Evolutionary conservation across 2,797 vertebrate genomes (phyloP).

Genomic region (Acropternis orthonyx): DNA sequence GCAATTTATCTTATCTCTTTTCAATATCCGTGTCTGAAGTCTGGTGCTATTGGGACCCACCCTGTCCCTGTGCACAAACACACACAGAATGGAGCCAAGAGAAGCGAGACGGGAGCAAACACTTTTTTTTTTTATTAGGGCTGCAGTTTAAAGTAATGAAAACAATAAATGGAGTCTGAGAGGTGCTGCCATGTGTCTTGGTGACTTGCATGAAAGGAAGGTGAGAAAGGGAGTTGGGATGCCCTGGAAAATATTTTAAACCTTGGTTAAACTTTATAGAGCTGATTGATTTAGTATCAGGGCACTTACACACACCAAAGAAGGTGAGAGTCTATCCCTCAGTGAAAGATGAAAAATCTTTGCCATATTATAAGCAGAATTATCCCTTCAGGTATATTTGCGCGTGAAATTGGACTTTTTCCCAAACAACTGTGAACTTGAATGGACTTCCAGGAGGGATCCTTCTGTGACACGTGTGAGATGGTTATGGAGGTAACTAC

Average conservation of each 20-base stretch:
- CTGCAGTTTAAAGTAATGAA: neutral
- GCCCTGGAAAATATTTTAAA: neutral
- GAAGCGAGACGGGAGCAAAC: neutral
- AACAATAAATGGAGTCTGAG: neutral
- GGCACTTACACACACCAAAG: too few relatives aligned
- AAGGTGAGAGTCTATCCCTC: too few relatives aligned
- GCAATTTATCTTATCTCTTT: slow-evolving; percentile 30
- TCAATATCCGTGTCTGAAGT: neutral
- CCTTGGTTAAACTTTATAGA: neutral
- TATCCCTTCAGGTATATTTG: neutral
- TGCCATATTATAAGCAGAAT: neutral
- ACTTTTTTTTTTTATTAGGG: neutral
- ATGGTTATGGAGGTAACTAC: neutral
- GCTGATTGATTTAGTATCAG: neutral
- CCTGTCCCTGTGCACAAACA: neutral
- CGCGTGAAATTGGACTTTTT: neutral
- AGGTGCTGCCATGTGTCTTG: neutral
- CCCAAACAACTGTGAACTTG: neutral
- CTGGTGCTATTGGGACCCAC: neutral
- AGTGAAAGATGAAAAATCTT: neutral
- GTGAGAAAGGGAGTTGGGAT: neutral
- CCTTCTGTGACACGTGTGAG: neutral
- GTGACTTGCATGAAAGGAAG: neutral
- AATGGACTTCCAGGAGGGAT: neutral
- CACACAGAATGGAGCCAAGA: neutral